Conservation (phyloP, 2,888 invertebrate genomes). For the Druceiella hillmani region DNA sequence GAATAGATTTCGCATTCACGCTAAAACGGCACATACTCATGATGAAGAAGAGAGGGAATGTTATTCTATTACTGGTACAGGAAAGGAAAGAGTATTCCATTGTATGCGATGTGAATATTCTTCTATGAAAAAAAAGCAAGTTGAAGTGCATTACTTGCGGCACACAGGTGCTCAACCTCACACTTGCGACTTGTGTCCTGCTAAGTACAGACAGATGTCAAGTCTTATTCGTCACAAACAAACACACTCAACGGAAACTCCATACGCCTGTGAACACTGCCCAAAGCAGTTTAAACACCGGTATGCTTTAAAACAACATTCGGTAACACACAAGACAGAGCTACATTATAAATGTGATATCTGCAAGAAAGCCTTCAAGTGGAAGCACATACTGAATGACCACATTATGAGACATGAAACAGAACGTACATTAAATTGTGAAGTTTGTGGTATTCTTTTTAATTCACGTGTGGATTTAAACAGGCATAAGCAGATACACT, state of each 20-base stretch:
- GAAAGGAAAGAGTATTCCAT: background rate
- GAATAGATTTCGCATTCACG: background rate
- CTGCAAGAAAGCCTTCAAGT: constrained; percentile 1
- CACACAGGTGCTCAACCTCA: background rate
- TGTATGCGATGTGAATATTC: constrained; percentile 1
- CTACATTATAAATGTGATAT: background rate
- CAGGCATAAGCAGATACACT: constrained; percentile 1
- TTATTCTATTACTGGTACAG: background rate
- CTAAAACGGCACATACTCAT: background rate
- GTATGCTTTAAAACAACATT: background rate
- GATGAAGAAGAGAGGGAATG: background rate
- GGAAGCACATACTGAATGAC: constrained; percentile 1
- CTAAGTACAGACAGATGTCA: constrained; percentile 1
- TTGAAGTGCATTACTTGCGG: background rate
- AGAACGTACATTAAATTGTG: background rate
- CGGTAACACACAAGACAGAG: background rate
- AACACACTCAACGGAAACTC: background rate
- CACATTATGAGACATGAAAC: background rate
- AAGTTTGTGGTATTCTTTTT: background rate
- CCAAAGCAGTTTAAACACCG: background rate
- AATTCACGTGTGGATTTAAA: background rate
- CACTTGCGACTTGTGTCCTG: background rate
- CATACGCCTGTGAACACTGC: background rate
- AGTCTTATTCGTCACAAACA: background rate
- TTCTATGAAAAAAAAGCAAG: background rate